A percentile compares a stretch with the other conserved stretches of the same genome.
Conservation (phyloP, 2,888 invertebrate species). For the Lamellibrachia satsuma region DNA sequence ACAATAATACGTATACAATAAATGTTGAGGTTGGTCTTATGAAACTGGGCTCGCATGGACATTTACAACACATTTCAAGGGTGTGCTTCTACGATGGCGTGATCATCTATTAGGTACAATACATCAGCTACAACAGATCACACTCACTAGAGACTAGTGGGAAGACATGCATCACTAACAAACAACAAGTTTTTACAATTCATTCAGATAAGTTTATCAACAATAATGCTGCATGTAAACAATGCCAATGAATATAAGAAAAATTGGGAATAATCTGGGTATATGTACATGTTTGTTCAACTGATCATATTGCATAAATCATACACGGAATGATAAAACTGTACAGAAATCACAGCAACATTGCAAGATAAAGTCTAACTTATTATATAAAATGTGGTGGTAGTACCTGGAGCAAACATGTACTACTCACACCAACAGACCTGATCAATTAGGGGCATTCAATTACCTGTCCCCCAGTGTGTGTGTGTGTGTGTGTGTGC, state of each 20-base stretch:
- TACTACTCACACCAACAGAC: background rate
- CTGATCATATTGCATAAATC: background rate
- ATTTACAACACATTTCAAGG: background rate
- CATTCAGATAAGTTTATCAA: no score
- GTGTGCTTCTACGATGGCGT: background rate
- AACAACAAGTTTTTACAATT: background rate
- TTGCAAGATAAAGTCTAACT: background rate
- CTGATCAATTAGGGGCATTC: background rate
- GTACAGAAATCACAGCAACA: background rate
- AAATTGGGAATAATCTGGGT: background rate
- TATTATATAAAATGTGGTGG: background rate
- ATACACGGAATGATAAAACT: background rate
- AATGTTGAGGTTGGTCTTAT: background rate
- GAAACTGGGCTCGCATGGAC: background rate
- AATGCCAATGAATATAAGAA: background rate
- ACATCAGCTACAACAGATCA: background rate
- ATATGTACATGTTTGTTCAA: background rate
- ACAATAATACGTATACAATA: background rate
- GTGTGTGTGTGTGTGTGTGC: no score
- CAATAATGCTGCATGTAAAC: no score
- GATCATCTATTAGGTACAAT: background rate
- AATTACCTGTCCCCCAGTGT: background rate
- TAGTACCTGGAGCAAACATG: background rate
- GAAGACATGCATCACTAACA: background rate
- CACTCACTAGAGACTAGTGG: background rate